phyloP scores from a whole-genome alignment of 2,113 vertebrate species.

The Lipophrys pholis region DNA sequence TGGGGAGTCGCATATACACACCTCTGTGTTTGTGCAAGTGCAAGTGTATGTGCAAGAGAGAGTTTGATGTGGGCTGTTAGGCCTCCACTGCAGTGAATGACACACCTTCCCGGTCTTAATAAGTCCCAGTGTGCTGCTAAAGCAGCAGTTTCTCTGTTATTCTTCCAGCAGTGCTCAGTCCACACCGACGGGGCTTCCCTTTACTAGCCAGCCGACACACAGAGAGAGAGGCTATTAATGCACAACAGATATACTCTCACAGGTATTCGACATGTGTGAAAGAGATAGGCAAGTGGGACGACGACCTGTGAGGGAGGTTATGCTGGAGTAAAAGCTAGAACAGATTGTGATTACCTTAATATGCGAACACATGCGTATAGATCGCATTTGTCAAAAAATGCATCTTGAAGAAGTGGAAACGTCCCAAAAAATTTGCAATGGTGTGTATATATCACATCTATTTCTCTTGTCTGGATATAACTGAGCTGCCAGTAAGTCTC shows the following conservation, averaged over 20 bases:
- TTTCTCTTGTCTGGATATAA: no score
- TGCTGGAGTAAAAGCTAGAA: neutral
- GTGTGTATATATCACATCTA: no score
- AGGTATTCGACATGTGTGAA: neutral
- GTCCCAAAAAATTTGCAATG: no score
- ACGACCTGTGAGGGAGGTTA: neutral
- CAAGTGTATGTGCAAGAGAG: slow-evolving; percentile 22
- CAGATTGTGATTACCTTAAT: no score
- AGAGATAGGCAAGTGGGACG: neutral
- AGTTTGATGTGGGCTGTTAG: slow-evolving; percentile 52
- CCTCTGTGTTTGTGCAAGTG: slow-evolving; percentile 23
- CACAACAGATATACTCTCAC: slow-evolving; percentile 8
- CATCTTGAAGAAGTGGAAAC: no score
- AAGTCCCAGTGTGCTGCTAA: slow-evolving; percentile 74
- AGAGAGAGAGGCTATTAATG: slow-evolving; percentile 10
- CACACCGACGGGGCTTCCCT: slow-evolving; percentile 28
- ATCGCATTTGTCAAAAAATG: no score
- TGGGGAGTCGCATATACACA: slow-evolving; percentile 36
- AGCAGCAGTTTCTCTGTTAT: slow-evolving; percentile 72
- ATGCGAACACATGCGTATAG: no score
- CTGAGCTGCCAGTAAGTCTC: no score
- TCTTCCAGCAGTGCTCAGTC: slow-evolving; percentile 60
- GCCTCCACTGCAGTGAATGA: slow-evolving; percentile 48
- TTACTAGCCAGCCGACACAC: slow-evolving; percentile 19
- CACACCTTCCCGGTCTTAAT: slow-evolving; percentile 67